Base-by-base conservation (phyloP, 2,113 vertebrate species). In the Prietella phreatophila region DNA sequence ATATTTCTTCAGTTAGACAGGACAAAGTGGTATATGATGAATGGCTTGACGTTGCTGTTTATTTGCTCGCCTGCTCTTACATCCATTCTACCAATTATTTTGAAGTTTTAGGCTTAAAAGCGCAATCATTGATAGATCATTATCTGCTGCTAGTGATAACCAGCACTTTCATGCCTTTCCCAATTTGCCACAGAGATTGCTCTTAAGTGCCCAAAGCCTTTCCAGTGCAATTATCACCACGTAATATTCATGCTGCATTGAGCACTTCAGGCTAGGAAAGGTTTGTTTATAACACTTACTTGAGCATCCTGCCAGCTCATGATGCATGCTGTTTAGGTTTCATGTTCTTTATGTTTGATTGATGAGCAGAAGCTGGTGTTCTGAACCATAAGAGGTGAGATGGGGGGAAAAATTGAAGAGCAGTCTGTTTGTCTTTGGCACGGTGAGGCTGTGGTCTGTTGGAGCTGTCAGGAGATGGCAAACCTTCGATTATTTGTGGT, bases 401-500 rank as follows among this genome's bases (percentile, higher is more conserved):
- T n/a, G 69, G 39, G 53, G 71, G 50, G 22, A n/a, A 53, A 39
- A 67, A 81, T 63, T 15, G 67, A 61, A 22, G 65, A 78, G 83
- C 82, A 39, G 25, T 75, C 71, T 50, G 89, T 86, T 19, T 0
- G 82, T 85, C 87, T 87, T 87, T 39, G 88, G 87, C 90, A 39
- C 55, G 89, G 80, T 79, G 85, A 83, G 88, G 88, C 84, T 83
- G 89, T 91, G 25, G 90, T 86, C 82, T 83, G 85, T 83, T 86
- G 91, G 90, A 90, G 88, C 87, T 94, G 85, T 87, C 88, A 56
- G 81, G 89, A 91, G 91, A 90, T 39, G 81, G 86, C 89, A 82
- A 90, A 86, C 91, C 91, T 92, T 92, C 88, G 89, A 94, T 92
- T 90, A 93, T 90, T 91, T 88, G 86, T 85, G 91, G 86, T 91